Evolutionary conservation across 2,888 invertebrate genomes (phyloP).

Genomic region (Melieria crassipennis): DNA sequence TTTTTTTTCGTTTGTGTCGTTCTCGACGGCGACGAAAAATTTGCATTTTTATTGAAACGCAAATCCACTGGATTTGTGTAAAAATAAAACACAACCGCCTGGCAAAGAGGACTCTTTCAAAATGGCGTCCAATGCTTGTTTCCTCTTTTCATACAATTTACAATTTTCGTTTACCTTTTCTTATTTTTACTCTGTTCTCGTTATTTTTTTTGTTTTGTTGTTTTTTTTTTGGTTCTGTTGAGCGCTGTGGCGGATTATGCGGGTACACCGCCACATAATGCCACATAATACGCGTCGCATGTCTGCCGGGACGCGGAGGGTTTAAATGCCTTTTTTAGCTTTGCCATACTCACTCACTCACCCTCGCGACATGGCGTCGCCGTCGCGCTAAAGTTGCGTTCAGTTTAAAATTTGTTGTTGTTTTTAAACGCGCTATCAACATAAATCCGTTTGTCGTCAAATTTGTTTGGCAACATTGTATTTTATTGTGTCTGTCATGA

Average conservation of each 20-base stretch:
- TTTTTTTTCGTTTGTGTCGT: too few species aligned
- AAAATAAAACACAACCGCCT: slow-evolving; percentile 40
- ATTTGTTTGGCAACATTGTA: slow-evolving; percentile 48
- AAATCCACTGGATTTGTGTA: slow-evolving; percentile 63
- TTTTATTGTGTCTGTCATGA: slow-evolving; percentile 9
- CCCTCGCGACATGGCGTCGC: not conserved
- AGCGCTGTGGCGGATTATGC: not conserved
- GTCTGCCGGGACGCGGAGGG: not conserved
- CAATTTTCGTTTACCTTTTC: too few species aligned
- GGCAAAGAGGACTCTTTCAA: not conserved
- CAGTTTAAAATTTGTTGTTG: slow-evolving; percentile 7
- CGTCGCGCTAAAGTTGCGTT: not conserved
- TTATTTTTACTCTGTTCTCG: not conserved
- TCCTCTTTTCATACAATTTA: slow-evolving; percentile 14
- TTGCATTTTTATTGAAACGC: slow-evolving; percentile 66
- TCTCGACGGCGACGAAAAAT: slow-evolving; percentile 44
- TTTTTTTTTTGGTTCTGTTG: not conserved
- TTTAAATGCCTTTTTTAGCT: not conserved
- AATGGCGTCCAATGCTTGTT: slow-evolving; percentile 23
- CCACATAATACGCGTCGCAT: slow-evolving; percentile 27
- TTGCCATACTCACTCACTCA: slow-evolving; percentile 6
- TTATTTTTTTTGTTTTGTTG: not conserved
- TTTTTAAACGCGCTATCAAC: slow-evolving; percentile 46
- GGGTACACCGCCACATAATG: slow-evolving; percentile 7
- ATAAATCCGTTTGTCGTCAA: slow-evolving; percentile 62